These are phyloP conservation scores for Cyclura pinguis DNA, from an alignment of 2,797 vertebrate genomes.

Conservation along the genomic window DNA sequence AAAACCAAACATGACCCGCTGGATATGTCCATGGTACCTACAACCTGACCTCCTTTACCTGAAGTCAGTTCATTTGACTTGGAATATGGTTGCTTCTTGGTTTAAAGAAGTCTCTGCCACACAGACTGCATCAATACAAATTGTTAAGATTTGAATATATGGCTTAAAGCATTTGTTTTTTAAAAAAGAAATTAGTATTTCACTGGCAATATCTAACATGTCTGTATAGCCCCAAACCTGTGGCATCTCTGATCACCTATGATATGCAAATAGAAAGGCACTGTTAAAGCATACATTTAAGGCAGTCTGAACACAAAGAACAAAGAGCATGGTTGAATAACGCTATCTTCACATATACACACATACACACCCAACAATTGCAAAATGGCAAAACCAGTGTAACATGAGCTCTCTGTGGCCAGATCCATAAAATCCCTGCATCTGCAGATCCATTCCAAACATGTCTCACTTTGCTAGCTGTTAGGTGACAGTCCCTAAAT, in stretches of 20 bases:
- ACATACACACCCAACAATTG: not conserved
- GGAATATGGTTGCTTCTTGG: no score
- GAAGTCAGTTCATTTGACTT: not conserved
- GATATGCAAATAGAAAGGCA: not conserved
- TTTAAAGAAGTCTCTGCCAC: no score
- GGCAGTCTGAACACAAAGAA: not conserved
- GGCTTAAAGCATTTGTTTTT: no score
- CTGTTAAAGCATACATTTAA: not conserved
- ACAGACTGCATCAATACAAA: not conserved
- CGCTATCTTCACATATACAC: no score
- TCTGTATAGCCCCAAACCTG: not conserved
- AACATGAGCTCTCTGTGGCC: not conserved
- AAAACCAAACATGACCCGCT: not conserved
- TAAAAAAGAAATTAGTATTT: not conserved
- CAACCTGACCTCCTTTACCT: no score
- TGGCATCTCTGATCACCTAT: no score
- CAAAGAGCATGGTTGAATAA: not conserved
- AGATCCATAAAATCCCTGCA: not conserved
- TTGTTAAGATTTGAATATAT: not conserved
- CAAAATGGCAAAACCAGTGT: not conserved
- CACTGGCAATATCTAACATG: not conserved
- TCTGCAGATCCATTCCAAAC: not conserved
- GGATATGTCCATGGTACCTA: not conserved
- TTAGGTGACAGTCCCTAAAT: not conserved
- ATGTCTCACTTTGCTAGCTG: not conserved